phyloP scores from a whole-genome alignment of 2,888 invertebrate species.

The Homarus gammarus region DNA sequence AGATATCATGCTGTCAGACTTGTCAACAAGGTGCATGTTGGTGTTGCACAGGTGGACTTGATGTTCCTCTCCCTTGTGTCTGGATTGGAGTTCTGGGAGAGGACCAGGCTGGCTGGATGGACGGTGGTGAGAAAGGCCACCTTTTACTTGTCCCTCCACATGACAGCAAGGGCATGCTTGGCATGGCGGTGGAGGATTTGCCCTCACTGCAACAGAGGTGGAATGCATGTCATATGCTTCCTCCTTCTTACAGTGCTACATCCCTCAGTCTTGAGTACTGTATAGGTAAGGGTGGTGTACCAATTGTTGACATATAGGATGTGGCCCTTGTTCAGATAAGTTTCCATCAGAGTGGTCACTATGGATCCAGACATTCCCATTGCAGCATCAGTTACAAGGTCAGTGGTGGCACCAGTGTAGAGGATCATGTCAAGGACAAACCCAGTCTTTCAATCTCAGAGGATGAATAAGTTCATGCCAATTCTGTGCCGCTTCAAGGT shows the following conservation, averaged over 20 bases:
- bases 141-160: slow-evolving; percentile 74
- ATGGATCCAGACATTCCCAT: slow-evolving; percentile 28
- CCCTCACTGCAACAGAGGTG: slow-evolving; percentile 53
- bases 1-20: no score
- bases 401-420: slow-evolving; percentile 41
- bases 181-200: slow-evolving; percentile 41
- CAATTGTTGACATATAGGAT: slow-evolving; percentile 59
- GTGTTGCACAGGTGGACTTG: no score
- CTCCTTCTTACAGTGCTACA: slow-evolving; percentile 71
- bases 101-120: no score
- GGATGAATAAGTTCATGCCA: slow-evolving; percentile 78
- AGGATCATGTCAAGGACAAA: slow-evolving; percentile 36
- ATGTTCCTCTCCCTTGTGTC: no score
- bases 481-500: slow-evolving; percentile 78
- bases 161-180: slow-evolving; percentile 56
- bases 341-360: slow-evolving; percentile 29
- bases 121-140: slow-evolving; percentile 63
- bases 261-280: slow-evolving; percentile 30
- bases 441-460: slow-evolving; percentile 76
- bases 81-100: no score
- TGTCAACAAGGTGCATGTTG: no score
- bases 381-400: neutral
- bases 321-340: slow-evolving; percentile 50
- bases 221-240: slow-evolving; percentile 47
- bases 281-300: slow-evolving; percentile 44